Percentiles rank a stretch among this genome's conserved stretches.
Evolutionary conservation across 2,797 vertebrate genomes (phyloP).

Genomic region (Chelon labrosus): DNA sequence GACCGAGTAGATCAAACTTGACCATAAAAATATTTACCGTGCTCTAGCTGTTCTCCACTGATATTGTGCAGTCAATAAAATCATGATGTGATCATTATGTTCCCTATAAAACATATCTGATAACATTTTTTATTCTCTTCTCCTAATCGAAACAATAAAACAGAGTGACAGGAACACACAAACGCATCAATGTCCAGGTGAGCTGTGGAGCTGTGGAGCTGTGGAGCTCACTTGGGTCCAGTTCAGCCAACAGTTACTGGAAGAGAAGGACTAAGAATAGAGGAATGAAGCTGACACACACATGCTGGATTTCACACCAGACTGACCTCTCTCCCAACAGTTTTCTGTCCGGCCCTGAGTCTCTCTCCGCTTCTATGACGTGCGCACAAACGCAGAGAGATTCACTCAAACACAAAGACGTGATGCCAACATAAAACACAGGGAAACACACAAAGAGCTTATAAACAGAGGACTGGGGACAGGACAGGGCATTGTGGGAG

Average conservation of each 20-base stretch:
- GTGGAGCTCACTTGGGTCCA: constrained; percentile 7
- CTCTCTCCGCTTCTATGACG: background rate
- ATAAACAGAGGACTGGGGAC: constrained; percentile 36
- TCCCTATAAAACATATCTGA: too few species aligned
- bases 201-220: background rate
- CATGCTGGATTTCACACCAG: constrained; percentile 81
- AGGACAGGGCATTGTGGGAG: constrained; percentile 66
- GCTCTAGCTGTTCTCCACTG: too few species aligned
- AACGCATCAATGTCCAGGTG: background rate
- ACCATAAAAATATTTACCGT: too few species aligned
- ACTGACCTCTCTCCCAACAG: constrained; percentile 37
- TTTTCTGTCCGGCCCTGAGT: constrained; percentile 21
- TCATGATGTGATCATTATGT: too few species aligned
- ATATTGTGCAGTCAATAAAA: too few species aligned
- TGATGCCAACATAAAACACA: constrained; percentile 21
- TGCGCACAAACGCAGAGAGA: background rate
- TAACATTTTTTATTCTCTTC: too few species aligned
- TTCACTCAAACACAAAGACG: constrained; percentile 40
- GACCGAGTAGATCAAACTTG: too few species aligned
- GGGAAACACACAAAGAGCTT: constrained; percentile 42
- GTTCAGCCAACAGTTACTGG: constrained; percentile 51
- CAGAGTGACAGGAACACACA: too few species aligned
- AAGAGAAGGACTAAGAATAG: constrained; percentile 55
- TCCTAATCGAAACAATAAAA: too few species aligned
- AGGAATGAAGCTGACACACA: constrained; percentile 70